phyloP scores from a whole-genome alignment of 2,888 invertebrate genomes.

The Scaptomyza tumidula region DNA sequence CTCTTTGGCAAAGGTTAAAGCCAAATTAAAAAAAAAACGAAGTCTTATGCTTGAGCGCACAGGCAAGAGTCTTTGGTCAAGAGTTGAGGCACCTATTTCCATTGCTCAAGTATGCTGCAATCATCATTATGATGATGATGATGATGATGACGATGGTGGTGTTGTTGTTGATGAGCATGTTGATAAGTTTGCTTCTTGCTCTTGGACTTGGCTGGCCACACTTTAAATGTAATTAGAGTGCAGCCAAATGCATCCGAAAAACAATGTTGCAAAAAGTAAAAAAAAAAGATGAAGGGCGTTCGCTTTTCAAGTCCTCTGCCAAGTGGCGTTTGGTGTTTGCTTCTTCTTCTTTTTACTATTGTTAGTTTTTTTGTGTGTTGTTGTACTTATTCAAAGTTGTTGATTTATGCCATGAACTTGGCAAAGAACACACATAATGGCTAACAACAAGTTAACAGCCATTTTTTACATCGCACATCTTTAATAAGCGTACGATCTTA shows the following conservation, averaged over 20 bases:
- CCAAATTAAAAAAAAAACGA: slow-evolving; percentile 74
- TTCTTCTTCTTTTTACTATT: not conserved
- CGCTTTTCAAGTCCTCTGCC: slow-evolving; percentile 45
- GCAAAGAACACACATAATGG: slow-evolving; percentile 26
- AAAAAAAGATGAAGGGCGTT: slow-evolving; percentile 46
- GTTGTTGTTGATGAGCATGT: slow-evolving; percentile 42
- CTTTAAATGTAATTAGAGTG: slow-evolving; percentile 74
- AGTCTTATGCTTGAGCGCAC: slow-evolving; percentile 70
- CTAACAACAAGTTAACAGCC: slow-evolving; percentile 8
- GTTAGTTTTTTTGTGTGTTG: not conserved
- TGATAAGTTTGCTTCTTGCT: slow-evolving; percentile 55
- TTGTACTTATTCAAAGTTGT: slow-evolving; percentile 6
- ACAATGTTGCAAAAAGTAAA: slow-evolving; percentile 46
- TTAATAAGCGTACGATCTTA: too few species aligned
- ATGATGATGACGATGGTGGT: slow-evolving; percentile 12
- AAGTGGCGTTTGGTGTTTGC: slow-evolving; percentile 19
- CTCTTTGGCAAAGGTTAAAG: slow-evolving; percentile 66
- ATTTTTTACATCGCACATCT: slow-evolving; percentile 2
- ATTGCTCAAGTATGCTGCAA: slow-evolving; percentile 53
- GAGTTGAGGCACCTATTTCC: slow-evolving; percentile 35
- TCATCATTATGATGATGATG: slow-evolving; percentile 28
- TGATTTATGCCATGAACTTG: slow-evolving; percentile 50
- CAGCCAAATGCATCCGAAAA: slow-evolving; percentile 68
- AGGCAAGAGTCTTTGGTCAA: slow-evolving; percentile 58
- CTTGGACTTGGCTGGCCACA: slow-evolving; percentile 56